Percentiles rank a stretch among this genome's conserved stretches.
Evolutionary conservation across 2,113 vertebrate species (phyloP).

Genomic region (Aspiorhynchus laticeps): DNA sequence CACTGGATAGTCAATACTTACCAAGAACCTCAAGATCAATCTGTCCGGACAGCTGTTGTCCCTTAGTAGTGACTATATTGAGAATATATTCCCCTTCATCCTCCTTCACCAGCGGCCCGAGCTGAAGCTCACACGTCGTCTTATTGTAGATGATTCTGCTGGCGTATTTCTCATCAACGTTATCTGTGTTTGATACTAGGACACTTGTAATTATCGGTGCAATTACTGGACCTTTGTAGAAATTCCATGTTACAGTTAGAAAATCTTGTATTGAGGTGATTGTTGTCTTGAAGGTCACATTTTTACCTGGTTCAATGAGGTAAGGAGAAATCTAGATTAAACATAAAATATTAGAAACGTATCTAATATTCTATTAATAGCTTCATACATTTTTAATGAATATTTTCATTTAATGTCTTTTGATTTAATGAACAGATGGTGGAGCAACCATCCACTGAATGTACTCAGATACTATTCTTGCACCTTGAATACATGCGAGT

Average conservation of each 20-base stretch:
- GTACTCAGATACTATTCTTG: background rate
- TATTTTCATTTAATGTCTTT: background rate
- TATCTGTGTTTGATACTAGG: rapidly evolving
- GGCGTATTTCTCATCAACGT: rapidly evolving
- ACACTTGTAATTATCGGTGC: background rate
- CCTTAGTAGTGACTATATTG: rapidly evolving
- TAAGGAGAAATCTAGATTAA: background rate
- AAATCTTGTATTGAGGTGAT: background rate
- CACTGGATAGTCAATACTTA: slow-evolving; percentile 26
- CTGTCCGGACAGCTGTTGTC: rapidly evolving
- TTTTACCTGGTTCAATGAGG: slow-evolving; percentile 18
- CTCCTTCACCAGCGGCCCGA: background rate
- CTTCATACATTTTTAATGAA: background rate
- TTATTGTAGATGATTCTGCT: slow-evolving; percentile 6
- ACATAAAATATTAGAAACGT: background rate
- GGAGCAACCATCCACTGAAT: background rate
- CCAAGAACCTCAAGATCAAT: slow-evolving; percentile 30
- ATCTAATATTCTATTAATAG: background rate
- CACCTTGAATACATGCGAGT: background rate
- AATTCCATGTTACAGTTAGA: background rate
- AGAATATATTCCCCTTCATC: slow-evolving; percentile 40
- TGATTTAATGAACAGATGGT: background rate
- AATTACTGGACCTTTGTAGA: rapidly evolving
- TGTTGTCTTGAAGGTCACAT: background rate
- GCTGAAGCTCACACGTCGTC: background rate